Evolutionary conservation across 1,140 invertebrate genomes (phyloP), one percentile per base, ranked within the genome.

Genomic region (Chrysomallon squamiferum): DNA sequence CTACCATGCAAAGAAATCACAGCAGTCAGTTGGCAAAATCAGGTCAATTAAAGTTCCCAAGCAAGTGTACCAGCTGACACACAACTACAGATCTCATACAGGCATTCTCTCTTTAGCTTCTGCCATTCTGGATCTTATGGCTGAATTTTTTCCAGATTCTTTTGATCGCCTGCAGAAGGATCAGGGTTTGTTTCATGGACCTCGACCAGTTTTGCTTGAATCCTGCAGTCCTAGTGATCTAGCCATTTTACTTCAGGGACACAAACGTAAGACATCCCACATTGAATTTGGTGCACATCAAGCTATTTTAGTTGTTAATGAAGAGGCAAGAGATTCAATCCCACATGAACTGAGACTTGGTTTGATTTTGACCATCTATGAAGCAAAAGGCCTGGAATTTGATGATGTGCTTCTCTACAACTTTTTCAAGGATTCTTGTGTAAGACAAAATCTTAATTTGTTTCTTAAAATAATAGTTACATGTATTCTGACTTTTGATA

Each of bases 391-490:
- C 13, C 70, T 82, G 11, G 80, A 82, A 66, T 82, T 82, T 69
- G 78, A 82, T 73, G 80, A 82, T 54, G 69, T 82, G 20, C 70
- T 82, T 3, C 67, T 82, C 15, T 82, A 80, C 72, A 82, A 82
- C 69, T 82, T 82, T 69, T 82, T 82, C 65, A 77, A 78, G 57
- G 80, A 82, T 59, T 82, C 80, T 4, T 76, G 74, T 66, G 80
- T 81, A 62, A 18, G 33, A 1, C n/a, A 43, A 43, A 43, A 13
- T 11, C n/a, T 13, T 13, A 43, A 43, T n/a, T n/a, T n/a, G 11
- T 43, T 11, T 0, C 41, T 13, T 1, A 43, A 43, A n/a, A 43
- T n/a, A 43, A 1, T 43, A 43, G 11, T 43, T 43, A 13, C 41
- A 13, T n/a, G n/a, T 43, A n/a, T 43, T 13, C 41, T 43, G n/a